These are phyloP conservation scores for Leptarthrus brevirostris DNA, from an alignment of 2,888 invertebrate genomes.

Conservation along the genomic window DNA sequence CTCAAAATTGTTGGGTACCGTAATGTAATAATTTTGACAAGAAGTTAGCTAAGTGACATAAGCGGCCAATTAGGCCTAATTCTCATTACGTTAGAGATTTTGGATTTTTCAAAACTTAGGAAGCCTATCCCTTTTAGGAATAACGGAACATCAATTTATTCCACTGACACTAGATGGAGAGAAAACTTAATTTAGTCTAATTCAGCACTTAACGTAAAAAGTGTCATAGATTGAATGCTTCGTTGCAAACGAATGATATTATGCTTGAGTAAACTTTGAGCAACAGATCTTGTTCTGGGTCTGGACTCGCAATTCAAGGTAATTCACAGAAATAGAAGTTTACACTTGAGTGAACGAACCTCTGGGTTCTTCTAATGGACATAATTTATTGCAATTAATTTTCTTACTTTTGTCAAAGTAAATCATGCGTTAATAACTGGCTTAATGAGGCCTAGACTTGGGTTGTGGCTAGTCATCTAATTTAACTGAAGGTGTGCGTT, in stretches of 20 bases:
- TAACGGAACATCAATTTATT: constrained; percentile 7
- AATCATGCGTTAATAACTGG: constrained; percentile 47
- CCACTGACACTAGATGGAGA: constrained; percentile 14
- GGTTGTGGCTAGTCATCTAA: constrained; percentile 2
- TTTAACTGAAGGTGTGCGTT: background rate
- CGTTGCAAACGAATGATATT: background rate
- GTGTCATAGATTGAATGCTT: background rate
- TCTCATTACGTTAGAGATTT: background rate
- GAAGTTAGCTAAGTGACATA: constrained; percentile 7
- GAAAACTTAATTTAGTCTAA: constrained; percentile 4
- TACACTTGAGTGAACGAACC: constrained; percentile 24
- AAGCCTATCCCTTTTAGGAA: background rate
- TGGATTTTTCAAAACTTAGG: background rate
- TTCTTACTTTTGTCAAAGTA: constrained; percentile 38
- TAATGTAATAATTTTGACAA: constrained; percentile 28
- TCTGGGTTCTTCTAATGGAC: constrained; percentile 14
- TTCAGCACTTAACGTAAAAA: constrained; percentile 1
- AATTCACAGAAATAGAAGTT: constrained; percentile 14
- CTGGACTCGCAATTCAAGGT: constrained; percentile 23
- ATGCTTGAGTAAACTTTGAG: constrained; percentile 6
- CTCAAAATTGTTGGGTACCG: constrained; percentile 2
- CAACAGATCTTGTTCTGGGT: background rate
- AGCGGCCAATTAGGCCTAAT: background rate
- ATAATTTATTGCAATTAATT: constrained; percentile 42
- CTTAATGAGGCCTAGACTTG: constrained; percentile 35